Evolutionary conservation across 2,113 vertebrate species (phyloP), one percentile per base, ranked within the genome.

Genomic region (Hipposideros armiger): DNA sequence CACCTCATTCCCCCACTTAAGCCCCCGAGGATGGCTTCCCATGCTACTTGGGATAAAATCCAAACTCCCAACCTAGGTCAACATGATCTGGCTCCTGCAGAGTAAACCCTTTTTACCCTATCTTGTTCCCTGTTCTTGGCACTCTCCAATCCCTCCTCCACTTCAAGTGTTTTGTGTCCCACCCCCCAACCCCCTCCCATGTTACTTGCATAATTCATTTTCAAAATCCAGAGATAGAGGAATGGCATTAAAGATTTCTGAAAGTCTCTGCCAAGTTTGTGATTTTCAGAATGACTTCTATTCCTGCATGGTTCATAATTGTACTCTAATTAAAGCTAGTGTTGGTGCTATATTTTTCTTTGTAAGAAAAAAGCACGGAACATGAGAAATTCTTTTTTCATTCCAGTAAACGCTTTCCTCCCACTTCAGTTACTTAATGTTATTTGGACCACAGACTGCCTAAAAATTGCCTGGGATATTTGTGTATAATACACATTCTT

Each of bases 261-360:
- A 82, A 69, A 66, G 58, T 90, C 76, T 84, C 45, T 87, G n/a
- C 58, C 73, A 91, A 30, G 50, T 64, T 58, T 73, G 84, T 40
- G 78, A 66, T 87, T 83, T 95, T 95, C 72, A 94, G 64, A 87
- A 78, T n/a, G 36, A 83, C 52, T 42, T 45, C 30, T 77, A 76
- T 67, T 83, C 58, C 81, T 94, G 4, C 2, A 16, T 24, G 8
- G 58, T 54, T 64, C 26, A 30, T 56, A 67, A 90, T 11, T 88
- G 36, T 82, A 70, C 70, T 87, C 24, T 62, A 84, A 60, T 84
- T 64, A 78, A 95, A 95, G 32, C 40, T 91, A 88, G 69, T 80
- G 50, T 50, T 60, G 50, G 13, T 54, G 9, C n/a, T 90, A 4
- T 72, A 11, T 42, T 94, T 91, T 90, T 91, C 70, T 60, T 64